A percentile compares a stretch with the other conserved stretches of the same genome.
Conservation (phyloP, 1,140 invertebrate species). For the Tetramorium alpestre region DNA sequence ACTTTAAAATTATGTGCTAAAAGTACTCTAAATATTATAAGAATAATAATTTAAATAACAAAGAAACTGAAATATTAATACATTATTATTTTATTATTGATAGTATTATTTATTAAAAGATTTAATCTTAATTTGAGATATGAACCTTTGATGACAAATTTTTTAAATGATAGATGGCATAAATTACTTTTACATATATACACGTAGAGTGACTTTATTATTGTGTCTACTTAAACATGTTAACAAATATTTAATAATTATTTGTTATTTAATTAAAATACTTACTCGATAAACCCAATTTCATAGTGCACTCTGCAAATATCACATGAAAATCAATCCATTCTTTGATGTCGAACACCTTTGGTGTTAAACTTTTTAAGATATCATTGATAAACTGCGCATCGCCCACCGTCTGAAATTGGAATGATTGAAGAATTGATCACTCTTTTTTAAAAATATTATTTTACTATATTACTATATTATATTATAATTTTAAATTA, state of each 20-base stretch:
- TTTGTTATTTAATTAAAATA: not conserved
- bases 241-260: constrained; percentile 4
- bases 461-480: not conserved
- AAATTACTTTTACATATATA: too few species aligned
- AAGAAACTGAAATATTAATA: too few species aligned
- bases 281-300: not conserved
- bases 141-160: too few species aligned
- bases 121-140: too few species aligned
- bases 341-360: not conserved
- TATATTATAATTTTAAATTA: not conserved
- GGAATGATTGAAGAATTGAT: not conserved
- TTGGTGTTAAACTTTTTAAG: not conserved
- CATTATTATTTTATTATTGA: too few species aligned
- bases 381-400: not conserved
- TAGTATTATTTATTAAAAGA: too few species aligned
- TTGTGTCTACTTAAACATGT: not conserved
- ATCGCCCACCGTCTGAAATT: not conserved
- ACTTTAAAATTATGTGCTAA: too few species aligned
- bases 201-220: not conserved
- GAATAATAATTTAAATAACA: too few species aligned
- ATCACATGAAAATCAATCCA: not conserved
- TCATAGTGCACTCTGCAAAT: not conserved
- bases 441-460: not conserved
- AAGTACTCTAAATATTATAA: too few species aligned
- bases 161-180: too few species aligned